These are phyloP conservation scores for Myxocyprinus asiaticus DNA, from an alignment of 2,113 vertebrate genomes.

Conservation along the genomic window DNA sequence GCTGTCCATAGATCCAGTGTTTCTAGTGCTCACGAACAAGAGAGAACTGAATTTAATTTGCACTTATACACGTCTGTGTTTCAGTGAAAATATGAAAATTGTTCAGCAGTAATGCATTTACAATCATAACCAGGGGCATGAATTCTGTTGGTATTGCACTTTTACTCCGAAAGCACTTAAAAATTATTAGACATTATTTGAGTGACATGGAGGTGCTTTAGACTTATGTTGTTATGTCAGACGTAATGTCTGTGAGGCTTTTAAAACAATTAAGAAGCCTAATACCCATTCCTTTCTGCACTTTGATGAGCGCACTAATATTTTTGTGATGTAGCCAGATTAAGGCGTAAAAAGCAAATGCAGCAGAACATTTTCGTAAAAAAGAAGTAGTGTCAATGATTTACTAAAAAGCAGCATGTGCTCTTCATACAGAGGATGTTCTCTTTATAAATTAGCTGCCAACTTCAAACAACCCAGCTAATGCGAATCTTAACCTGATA, in stretches of 20 bases:
- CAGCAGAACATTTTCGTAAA: conserved; percentile 21
- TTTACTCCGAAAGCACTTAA: conserved; percentile 47
- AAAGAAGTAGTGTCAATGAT: conserved; percentile 24
- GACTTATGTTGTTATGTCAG: conserved; percentile 12
- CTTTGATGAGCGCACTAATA: conserved; percentile 38
- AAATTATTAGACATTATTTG: conserved; percentile 37
- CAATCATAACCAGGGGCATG: conserved; percentile 10
- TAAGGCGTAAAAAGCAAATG: conserved; percentile 36
- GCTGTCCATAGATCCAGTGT: neutral
- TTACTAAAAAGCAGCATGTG: conserved; percentile 41
- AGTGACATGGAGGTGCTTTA: conserved; percentile 42
- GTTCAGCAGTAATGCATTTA: conserved; percentile 13
- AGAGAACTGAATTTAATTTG: conserved; percentile 5
- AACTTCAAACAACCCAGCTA: conserved; percentile 52
- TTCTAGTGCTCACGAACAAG: neutral
- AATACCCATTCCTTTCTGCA: conserved; percentile 38
- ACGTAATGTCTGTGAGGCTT: conserved; percentile 51
- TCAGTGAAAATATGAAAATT: conserved; percentile 15
- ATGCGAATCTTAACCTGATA: conserved; percentile 54
- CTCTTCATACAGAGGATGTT: too few species aligned
- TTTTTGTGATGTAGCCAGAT: conserved; percentile 22
- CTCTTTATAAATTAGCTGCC: conserved; percentile 44
- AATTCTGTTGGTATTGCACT: conserved; percentile 3
- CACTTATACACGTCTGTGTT: neutral
- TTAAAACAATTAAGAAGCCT: conserved; percentile 54